A percentile compares a stretch with the other conserved stretches of the same genome.
These are phyloP conservation scores for Porites lutea DNA, from an alignment of 64 coral and sea anemone genomes.

Conservation along the genomic window DNA sequence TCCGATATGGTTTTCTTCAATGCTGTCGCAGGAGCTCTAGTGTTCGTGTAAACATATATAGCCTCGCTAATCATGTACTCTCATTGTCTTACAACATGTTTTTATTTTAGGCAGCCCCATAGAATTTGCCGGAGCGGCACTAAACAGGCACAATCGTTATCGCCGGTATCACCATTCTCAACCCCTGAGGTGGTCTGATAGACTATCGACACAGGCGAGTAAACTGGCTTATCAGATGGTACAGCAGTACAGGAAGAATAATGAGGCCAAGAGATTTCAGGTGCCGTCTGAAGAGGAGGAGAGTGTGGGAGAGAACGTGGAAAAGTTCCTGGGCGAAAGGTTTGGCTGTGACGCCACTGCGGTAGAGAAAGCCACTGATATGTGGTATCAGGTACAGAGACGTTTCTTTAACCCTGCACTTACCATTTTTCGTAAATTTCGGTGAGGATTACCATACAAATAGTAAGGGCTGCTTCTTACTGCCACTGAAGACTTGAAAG, in stretches of 20 bases:
- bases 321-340: constrained; percentile 68
- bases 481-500: too few species aligned
- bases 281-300: constrained; percentile 35
- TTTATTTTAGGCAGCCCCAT: constrained; percentile 25
- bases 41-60: too few species aligned
- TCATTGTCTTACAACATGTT: too few species aligned
- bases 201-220: constrained; percentile 73
- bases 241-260: constrained; percentile 16
- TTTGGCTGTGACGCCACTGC: constrained; percentile 78
- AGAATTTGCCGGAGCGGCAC: constrained; percentile 58
- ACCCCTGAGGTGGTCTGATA: constrained; percentile 78
- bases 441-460: too few species aligned
- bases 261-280: constrained; percentile 43
- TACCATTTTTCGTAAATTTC: too few species aligned
- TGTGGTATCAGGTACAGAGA: constrained; percentile 62
- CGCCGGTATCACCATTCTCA: constrained; percentile 78
- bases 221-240: constrained; percentile 72
- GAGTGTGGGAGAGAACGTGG: constrained; percentile 78
- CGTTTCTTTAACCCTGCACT: too few species aligned
- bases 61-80: too few species aligned
- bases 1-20: too few species aligned
- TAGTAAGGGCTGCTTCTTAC: too few species aligned
- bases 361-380: constrained; percentile 63
- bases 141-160: constrained; percentile 78
- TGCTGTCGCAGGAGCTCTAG: too few species aligned